These are phyloP conservation scores for Herpetotheres cachinnans DNA, from an alignment of 2,113 vertebrate species.

Conservation along the genomic window DNA sequence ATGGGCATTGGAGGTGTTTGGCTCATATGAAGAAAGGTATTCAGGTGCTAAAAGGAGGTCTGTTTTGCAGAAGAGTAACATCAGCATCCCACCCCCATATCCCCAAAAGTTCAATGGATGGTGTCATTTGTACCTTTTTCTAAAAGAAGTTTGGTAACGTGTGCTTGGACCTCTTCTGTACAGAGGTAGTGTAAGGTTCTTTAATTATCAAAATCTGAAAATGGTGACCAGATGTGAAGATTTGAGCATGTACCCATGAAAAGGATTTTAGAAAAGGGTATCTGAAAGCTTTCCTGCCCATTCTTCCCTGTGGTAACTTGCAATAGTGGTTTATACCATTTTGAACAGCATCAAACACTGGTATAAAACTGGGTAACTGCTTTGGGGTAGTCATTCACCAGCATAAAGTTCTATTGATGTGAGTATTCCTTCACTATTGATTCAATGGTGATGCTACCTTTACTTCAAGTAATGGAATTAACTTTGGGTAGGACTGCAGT, in stretches of 20 bases:
- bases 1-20: background rate
- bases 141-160: background rate
- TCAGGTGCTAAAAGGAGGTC: background rate
- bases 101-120: background rate
- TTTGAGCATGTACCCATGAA: background rate
- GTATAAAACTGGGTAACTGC: background rate
- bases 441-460: background rate
- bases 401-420: background rate
- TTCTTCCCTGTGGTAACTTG: background rate
- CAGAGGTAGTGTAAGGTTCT: background rate
- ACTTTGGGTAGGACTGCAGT: background rate
- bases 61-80: background rate
- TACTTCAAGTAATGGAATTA: background rate
- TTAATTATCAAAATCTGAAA: background rate
- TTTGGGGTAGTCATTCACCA: background rate
- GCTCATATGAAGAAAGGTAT: background rate
- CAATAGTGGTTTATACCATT: background rate
- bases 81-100: accelerated
- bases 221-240: background rate
- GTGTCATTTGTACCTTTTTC: background rate
- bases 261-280: background rate
- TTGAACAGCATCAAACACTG: background rate
- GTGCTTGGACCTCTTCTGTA: background rate
- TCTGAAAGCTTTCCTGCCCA: background rate
- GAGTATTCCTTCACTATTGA: background rate